Percentiles rank a stretch among this genome's conserved stretches.
Evolutionary conservation across 2,888 invertebrate species (phyloP).

Genomic region (Eugnorisma glareosa): DNA sequence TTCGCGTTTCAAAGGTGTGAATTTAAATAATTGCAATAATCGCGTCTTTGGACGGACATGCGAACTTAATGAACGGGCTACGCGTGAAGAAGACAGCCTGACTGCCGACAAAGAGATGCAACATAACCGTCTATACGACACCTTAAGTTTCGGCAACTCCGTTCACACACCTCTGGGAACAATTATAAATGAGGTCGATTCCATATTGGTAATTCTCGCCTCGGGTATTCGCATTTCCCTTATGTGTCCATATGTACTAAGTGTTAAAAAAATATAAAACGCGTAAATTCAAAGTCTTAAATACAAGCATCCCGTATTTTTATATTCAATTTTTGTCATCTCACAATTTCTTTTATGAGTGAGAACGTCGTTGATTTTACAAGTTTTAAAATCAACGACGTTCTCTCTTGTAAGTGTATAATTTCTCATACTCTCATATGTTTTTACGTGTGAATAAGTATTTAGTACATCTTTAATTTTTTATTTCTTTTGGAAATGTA

Average conservation of each 20-base stretch:
- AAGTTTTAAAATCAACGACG: no score
- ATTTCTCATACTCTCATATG: conserved; percentile 28
- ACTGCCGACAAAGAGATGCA: conserved; percentile 73
- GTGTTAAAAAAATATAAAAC: conserved; percentile 57
- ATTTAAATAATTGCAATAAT: conserved; percentile 91
- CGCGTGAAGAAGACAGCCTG: conserved; percentile 82
- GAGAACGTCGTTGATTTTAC: conserved; percentile 30
- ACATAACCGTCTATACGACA: conserved; percentile 67
- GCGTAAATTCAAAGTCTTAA: conserved; percentile 41
- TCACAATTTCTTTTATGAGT: conserved; percentile 53
- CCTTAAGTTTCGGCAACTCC: conserved; percentile 56
- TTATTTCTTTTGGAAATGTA: conserved; percentile 30
- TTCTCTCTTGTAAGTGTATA: conserved; percentile 23
- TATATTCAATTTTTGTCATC: conserved; percentile 47
- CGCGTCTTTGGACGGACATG: conserved; percentile 85
- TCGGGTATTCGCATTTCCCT: conserved; percentile 66
- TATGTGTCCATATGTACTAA: conserved; percentile 55
- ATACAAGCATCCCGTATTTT: conserved; percentile 51
- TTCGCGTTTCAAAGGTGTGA: conserved; percentile 89
- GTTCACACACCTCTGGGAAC: conserved; percentile 65
- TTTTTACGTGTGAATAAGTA: conserved; percentile 38
- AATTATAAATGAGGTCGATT: conserved; percentile 72
- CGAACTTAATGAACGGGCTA: conserved; percentile 86
- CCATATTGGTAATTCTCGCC: conserved; percentile 67
- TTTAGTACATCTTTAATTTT: conserved; percentile 36